Evolutionary conservation across 2,113 vertebrate species (phyloP).

Genomic region (Heliornis fulica): DNA sequence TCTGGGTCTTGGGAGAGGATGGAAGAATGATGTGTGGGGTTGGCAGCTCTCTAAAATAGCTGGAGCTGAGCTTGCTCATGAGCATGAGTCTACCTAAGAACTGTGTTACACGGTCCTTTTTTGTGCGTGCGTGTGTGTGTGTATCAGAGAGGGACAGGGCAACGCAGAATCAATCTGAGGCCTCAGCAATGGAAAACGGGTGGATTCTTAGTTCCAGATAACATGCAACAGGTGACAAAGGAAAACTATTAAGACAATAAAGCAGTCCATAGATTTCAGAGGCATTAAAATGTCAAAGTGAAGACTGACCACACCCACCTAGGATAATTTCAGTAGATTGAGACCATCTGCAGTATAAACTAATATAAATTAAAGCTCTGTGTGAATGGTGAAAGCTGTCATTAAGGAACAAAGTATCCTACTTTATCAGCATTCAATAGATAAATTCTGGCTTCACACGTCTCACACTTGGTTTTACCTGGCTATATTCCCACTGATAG

Average conservation of each 20-base stretch:
- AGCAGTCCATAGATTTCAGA: background rate
- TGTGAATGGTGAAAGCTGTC: background rate
- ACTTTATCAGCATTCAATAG: background rate
- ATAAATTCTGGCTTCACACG: background rate
- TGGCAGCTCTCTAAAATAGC: background rate
- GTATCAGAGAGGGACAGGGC: background rate
- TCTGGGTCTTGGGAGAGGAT: background rate
- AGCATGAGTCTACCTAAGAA: background rate
- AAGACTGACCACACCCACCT: background rate
- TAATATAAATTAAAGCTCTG: background rate
- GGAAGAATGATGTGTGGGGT: accelerated
- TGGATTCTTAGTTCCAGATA: background rate
- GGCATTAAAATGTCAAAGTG: background rate
- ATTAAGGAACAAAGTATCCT: background rate
- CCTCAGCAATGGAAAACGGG: background rate
- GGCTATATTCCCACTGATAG: background rate
- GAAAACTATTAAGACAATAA: background rate
- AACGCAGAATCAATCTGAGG: background rate
- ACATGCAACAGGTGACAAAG: background rate
- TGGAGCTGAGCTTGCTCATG: background rate
- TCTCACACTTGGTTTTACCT: background rate
- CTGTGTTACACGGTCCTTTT: background rate
- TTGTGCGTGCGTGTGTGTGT: too few relatives aligned
- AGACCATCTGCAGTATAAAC: background rate
- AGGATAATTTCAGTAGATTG: background rate